A percentile compares a stretch with the other conserved stretches of the same genome.
Conservation (phyloP, 1,140 invertebrate genomes). For the Anthonomus grandis region DNA sequence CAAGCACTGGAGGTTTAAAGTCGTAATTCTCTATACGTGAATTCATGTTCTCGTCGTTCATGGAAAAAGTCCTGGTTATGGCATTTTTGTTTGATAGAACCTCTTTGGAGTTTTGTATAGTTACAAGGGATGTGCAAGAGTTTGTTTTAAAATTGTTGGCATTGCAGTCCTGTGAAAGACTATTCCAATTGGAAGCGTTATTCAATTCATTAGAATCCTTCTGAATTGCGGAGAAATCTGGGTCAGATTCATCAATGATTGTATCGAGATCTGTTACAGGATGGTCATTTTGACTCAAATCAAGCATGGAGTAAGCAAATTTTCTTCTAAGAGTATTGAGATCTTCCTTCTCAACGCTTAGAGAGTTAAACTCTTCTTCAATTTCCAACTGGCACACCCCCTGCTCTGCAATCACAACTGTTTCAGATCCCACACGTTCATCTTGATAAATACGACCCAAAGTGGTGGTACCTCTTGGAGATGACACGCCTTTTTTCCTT, state of each 20-base stretch:
- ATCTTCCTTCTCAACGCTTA: neutral
- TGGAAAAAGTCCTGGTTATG: too few species aligned
- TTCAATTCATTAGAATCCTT: too few species aligned
- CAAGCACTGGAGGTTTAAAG: slow-evolving; percentile 8
- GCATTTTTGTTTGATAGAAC: too few species aligned
- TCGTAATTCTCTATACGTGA: slow-evolving; percentile 1
- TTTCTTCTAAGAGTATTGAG: neutral
- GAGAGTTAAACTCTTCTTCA: neutral
- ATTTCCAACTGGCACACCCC: neutral
- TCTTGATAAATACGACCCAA: slow-evolving; percentile 16
- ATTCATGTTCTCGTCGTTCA: too few species aligned
- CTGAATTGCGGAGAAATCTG: too few species aligned
- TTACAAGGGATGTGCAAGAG: too few species aligned
- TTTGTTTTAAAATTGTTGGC: too few species aligned
- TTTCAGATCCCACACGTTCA: slow-evolving; percentile 11
- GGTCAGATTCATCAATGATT: too few species aligned
- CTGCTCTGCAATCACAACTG: neutral
- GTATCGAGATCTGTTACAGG: too few species aligned
- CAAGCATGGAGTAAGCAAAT: neutral
- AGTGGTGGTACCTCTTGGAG: slow-evolving; percentile 4
- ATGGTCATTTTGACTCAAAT: neutral
- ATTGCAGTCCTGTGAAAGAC: too few species aligned
- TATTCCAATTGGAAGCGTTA: too few species aligned
- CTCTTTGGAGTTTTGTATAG: too few species aligned
- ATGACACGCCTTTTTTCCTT: slow-evolving; percentile 11